These are phyloP conservation scores for Euschistus heros DNA, from an alignment of 1,140 invertebrate species.

Conservation along the genomic window DNA sequence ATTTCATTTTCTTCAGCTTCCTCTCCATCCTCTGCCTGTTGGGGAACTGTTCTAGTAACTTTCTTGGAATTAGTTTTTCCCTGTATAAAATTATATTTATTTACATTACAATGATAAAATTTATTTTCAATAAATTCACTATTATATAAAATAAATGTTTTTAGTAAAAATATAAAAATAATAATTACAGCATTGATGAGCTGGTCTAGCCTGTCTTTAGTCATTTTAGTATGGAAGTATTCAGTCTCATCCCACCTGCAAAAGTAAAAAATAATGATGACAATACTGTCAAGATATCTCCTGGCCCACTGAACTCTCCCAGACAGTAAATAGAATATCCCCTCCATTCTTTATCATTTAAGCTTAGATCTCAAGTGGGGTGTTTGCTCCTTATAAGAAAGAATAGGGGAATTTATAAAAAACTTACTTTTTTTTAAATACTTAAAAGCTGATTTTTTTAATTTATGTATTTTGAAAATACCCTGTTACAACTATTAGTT, in stretches of 20 bases:
- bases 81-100: background rate
- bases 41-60: background rate
- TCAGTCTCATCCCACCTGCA: no score
- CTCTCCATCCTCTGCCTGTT: background rate
- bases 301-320: background rate
- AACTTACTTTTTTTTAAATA: no score
- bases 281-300: background rate
- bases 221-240: background rate
- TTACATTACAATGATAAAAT: background rate
- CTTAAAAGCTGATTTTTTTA: no score
- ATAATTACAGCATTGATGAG: conserved; percentile 4
- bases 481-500: no score
- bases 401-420: no score
- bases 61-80: background rate
- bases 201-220: conserved; percentile 12
- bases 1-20: conserved; percentile 8
- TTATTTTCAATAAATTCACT: background rate
- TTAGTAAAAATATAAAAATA: background rate
- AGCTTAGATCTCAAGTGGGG: conserved; percentile 11
- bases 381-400: background rate
- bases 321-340: conserved; percentile 8
- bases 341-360: conserved; percentile 17
- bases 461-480: no score
- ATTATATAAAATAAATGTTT: background rate
- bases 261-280: no score